Percentiles rank a stretch among this genome's conserved stretches.
phyloP scores from a whole-genome alignment of 2,888 invertebrate species.

The Synanthedon myopaeformis region DNA sequence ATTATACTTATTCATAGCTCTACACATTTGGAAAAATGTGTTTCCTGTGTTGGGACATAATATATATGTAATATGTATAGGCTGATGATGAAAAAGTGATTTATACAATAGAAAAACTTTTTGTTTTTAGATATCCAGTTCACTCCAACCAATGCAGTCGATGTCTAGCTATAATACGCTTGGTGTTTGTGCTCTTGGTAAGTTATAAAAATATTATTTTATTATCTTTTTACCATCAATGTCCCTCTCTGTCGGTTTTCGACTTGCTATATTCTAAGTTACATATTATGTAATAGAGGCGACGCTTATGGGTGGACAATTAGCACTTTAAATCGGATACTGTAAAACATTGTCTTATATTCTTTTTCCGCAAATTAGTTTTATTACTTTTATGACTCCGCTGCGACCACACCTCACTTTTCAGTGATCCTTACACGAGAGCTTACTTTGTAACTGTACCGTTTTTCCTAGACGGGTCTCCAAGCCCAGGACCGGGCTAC shows the following conservation, averaged over 20 bases:
- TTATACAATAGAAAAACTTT: background rate
- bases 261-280: too few species aligned
- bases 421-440: background rate
- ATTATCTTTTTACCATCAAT: background rate
- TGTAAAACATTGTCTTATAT: too few species aligned
- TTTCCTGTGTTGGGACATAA: too few species aligned
- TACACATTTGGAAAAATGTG: too few species aligned
- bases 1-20: too few species aligned
- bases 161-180: slow-evolving; percentile 53
- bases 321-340: too few species aligned
- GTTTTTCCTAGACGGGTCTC: slow-evolving; percentile 40
- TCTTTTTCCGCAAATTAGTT: background rate
- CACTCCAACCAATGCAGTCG: slow-evolving; percentile 55
- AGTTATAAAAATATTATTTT: slow-evolving; percentile 9
- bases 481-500: slow-evolving; percentile 50
- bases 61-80: too few species aligned
- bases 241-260: too few species aligned
- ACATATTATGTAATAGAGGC: too few species aligned
- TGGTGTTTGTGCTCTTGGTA: slow-evolving; percentile 45
- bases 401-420: background rate
- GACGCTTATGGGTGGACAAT: too few species aligned
- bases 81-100: too few species aligned
- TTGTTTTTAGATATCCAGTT: slow-evolving; percentile 44
- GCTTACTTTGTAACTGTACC: background rate
- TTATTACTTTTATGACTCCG: background rate